A percentile compares a stretch with the other conserved stretches of the same genome.
These are phyloP conservation scores for Pangasius djambal DNA, from an alignment of 2,797 vertebrate genomes.

Conservation along the genomic window DNA sequence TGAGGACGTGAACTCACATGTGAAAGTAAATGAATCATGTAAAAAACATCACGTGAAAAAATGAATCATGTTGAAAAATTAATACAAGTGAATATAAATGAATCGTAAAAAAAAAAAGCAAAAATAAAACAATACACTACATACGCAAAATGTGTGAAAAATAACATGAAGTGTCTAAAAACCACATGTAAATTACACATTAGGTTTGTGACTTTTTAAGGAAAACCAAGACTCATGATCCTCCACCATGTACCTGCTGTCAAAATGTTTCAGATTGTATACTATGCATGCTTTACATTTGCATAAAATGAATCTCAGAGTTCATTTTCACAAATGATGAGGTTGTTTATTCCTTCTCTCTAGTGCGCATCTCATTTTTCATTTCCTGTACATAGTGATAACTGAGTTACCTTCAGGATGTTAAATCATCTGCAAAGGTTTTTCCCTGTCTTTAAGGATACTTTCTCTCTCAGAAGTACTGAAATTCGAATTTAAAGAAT, in stretches of 20 bases:
- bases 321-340: neutral
- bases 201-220: neutral
- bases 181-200: neutral
- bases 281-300: neutral
- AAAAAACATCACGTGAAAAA: neutral
- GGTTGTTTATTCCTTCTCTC: constrained; percentile 7
- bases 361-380: constrained; percentile 12
- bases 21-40: neutral
- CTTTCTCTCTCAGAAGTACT: constrained; percentile 44
- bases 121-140: no score
- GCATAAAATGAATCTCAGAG: constrained; percentile 8
- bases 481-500: constrained; percentile 66
- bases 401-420: constrained; percentile 28
- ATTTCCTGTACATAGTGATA: constrained; percentile 24
- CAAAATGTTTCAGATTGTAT: neutral
- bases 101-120: neutral
- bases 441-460: neutral
- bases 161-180: neutral
- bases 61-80: neutral
- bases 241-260: neutral
- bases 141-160: neutral
- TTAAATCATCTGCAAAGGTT: constrained; percentile 13
- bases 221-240: neutral
- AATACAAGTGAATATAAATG: neutral
- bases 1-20: no score